Percentiles rank a stretch among this genome's conserved stretches.
Conservation (phyloP, 2,113 vertebrate genomes). For the Podarcis muralis region DNA sequence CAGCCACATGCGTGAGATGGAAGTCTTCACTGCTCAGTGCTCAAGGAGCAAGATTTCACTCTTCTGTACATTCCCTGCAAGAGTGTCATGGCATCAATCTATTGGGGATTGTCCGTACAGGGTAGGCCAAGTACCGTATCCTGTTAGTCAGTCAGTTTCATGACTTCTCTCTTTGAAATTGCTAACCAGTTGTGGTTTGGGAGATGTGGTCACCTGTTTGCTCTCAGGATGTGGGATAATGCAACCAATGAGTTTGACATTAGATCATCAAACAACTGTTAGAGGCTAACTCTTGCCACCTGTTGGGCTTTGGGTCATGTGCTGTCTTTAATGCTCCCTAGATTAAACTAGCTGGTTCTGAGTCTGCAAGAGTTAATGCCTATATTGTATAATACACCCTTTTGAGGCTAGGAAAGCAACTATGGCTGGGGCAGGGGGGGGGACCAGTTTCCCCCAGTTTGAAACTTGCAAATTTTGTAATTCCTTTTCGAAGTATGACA, state of each 20-base stretch:
- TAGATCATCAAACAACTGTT: constrained; percentile 12
- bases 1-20: not conserved
- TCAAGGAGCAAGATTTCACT: not conserved
- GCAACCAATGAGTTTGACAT: constrained; percentile 1
- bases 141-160: not conserved
- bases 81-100: not conserved
- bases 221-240: constrained; percentile 1
- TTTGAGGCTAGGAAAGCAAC: not conserved
- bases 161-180: not conserved
- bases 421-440: not conserved
- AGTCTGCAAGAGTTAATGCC: not conserved
- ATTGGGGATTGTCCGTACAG: not conserved
- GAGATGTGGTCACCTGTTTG: not conserved
- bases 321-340: not conserved
- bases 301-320: not conserved
- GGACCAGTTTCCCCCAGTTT: not conserved
- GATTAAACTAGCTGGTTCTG: not conserved
- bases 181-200: not conserved
- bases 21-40: not conserved
- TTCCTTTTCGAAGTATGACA: not conserved
- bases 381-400: not conserved
- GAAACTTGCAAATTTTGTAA: not conserved
- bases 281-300: not conserved
- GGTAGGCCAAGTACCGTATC: not conserved
- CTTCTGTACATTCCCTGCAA: not conserved